phyloP scores from a whole-genome alignment of 2,888 invertebrate genomes.

The Graphium colonna region DNA sequence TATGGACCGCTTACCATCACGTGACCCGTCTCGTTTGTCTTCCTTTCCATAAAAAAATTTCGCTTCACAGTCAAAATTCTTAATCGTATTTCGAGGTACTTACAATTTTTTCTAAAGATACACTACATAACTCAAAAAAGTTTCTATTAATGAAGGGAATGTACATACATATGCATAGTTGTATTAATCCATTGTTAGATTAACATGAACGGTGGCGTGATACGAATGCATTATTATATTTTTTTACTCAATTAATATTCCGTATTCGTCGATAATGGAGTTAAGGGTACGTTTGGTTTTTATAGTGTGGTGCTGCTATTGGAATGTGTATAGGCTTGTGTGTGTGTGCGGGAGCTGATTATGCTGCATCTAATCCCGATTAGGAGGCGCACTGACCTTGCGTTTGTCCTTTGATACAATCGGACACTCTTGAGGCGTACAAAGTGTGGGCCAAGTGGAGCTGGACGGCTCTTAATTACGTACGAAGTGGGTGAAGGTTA shows the following conservation, averaged over 20 bases:
- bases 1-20: too few species aligned
- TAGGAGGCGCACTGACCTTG: slow-evolving; percentile 22
- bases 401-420: slow-evolving; percentile 19
- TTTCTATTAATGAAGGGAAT: too few species aligned
- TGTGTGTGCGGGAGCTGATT: neutral
- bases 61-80: too few species aligned
- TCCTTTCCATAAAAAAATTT: too few species aligned
- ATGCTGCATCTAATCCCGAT: slow-evolving; percentile 15
- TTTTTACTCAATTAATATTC: neutral
- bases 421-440: slow-evolving; percentile 10
- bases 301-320: neutral
- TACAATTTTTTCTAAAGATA: too few species aligned
- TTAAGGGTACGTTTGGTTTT: neutral
- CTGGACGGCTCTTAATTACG: slow-evolving; percentile 2
- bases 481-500: slow-evolving; percentile 17
- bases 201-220: neutral
- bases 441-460: slow-evolving; percentile 3
- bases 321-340: neutral
- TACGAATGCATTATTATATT: neutral
- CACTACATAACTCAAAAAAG: too few species aligned
- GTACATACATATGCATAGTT: too few species aligned
- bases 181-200: neutral
- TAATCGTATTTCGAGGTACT: too few species aligned
- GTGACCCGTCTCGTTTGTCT: too few species aligned
- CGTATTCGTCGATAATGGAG: neutral